Evolutionary conservation across 2,888 invertebrate species (phyloP).

Genomic region (Tenthredo scrophulariae): DNA sequence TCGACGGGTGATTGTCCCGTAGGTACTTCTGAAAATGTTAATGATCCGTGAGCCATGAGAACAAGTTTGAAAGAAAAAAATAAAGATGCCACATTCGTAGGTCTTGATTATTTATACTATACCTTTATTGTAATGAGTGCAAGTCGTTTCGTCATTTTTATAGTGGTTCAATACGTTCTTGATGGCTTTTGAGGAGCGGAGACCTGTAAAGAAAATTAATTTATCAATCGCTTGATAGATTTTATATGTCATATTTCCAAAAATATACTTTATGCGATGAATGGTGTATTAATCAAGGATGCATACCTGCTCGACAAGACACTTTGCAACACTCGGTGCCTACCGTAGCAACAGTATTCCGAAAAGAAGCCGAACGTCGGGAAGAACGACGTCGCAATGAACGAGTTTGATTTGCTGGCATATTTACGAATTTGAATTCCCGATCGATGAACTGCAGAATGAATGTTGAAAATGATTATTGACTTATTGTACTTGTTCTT

Average conservation of each 20-base stretch:
- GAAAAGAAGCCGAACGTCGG: not conserved
- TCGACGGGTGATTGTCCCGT: conserved; percentile 54
- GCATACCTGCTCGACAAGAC: conserved; percentile 45
- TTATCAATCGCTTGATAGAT: not conserved
- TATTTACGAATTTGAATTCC: not conserved
- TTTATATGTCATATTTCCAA: not conserved
- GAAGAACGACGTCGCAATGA: conserved; percentile 22
- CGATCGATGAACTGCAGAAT: not conserved
- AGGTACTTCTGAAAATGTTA: conserved; percentile 29
- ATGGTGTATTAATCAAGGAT: not conserved
- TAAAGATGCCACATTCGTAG: not conserved
- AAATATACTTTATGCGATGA: not conserved
- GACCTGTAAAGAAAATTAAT: conserved; percentile 19
- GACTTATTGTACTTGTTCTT: not conserved
- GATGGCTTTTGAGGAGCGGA: conserved; percentile 39
- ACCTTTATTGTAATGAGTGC: conserved; percentile 13
- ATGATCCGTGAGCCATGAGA: not conserved
- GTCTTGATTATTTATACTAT: not conserved
- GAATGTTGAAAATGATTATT: not conserved
- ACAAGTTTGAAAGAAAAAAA: not conserved
- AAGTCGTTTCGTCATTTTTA: not conserved
- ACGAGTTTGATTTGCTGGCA: conserved; percentile 42
- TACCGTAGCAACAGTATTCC: not conserved
- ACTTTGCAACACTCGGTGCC: conserved; percentile 50
- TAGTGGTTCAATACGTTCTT: not conserved